Evolutionary conservation across 2,888 invertebrate genomes (phyloP), one percentile per base, ranked within the genome.

Genomic region (Crematogaster levior): DNA sequence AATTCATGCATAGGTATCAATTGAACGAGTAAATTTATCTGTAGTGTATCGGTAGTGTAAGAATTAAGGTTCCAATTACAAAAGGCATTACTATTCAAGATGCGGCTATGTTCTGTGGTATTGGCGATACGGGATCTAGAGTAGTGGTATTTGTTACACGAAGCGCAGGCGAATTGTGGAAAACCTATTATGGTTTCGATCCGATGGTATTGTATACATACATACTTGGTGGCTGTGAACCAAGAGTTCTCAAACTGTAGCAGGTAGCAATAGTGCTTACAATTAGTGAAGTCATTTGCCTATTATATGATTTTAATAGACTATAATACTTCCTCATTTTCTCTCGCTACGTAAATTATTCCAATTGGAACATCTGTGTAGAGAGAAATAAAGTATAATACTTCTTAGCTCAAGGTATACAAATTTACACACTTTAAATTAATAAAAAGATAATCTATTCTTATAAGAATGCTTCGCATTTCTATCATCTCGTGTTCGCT

Each of bases 51-150:
- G 21, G 12, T 40, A 30, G 7, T 12, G 30, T 48, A 48, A 51
- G 56, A 34, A 48, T 58, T 66, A 65, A 82, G 70, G 82, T 77
- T 82, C 51, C 82, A 84, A 84, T 84, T 84, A 82, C 75, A 81
- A 70, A 75, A 70, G 82, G 72, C 70, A 77, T 84, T 84, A 82
- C 72, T 84, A 84, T 84, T 84, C 84, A 77, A 75, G 82, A 65
- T 77, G 53, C 56, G 70, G 65, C 58, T 60, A 18, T 27, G 46
- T 37, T 75, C 66, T 40, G 27, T 43, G 51, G 56, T n/a, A 18
- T 66, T 46, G 46, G 18, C 53, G 68, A 53, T 15, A 56, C 51
- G 56, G 68, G 46, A 58, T 51, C 10, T 43, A n/a, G n/a, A n/a
- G 60, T 46, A 34, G 51, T 63, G 48, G 63, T 30, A n/a, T 81